A percentile compares a stretch with the other conserved stretches of the same genome.
Conservation (phyloP, 2,888 invertebrate species). For the Chrysolina oricalcia region DNA sequence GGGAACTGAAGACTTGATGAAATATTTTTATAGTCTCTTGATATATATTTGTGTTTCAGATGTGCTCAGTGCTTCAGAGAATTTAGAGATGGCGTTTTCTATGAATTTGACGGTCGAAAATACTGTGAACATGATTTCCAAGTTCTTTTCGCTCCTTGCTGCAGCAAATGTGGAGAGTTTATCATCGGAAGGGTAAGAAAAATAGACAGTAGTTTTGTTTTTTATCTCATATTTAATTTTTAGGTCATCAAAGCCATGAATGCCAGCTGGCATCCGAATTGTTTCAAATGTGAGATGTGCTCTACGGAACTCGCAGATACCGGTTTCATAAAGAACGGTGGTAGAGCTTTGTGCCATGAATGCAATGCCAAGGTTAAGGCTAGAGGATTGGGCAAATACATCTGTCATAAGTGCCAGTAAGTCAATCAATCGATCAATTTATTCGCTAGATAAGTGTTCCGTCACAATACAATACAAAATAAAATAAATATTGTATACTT, state of each 20-base stretch:
- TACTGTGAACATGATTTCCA: constrained; percentile 99
- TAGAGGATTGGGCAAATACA: constrained; percentile 94
- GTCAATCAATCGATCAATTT: too few species aligned
- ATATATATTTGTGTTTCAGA: constrained; percentile 71
- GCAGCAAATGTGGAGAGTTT: constrained; percentile 88
- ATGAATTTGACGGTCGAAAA: constrained; percentile 98
- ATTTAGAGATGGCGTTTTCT: constrained; percentile 97
- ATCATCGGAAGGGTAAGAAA: constrained; percentile 92
- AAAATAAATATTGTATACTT: too few species aligned
- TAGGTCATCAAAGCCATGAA: constrained; percentile 99
- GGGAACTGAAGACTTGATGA: too few species aligned
- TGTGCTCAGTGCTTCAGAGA: constrained; percentile 99
- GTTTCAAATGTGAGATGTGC: constrained; percentile 98
- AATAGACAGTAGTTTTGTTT: not conserved
- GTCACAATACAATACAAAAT: too few species aligned
- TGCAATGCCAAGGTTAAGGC: constrained; percentile 98
- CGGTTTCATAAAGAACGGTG: constrained; percentile 95
- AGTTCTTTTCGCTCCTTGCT: constrained; percentile 89
- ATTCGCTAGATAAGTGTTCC: too few species aligned
- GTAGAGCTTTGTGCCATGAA: constrained; percentile 92
- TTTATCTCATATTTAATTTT: not conserved
- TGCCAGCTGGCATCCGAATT: constrained; percentile 98
- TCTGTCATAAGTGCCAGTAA: constrained; percentile 99
- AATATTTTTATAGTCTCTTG: too few species aligned
- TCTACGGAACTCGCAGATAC: constrained; percentile 93